phyloP scores from a whole-genome alignment of 2,888 invertebrate genomes.

The Folsomia manolachei region DNA sequence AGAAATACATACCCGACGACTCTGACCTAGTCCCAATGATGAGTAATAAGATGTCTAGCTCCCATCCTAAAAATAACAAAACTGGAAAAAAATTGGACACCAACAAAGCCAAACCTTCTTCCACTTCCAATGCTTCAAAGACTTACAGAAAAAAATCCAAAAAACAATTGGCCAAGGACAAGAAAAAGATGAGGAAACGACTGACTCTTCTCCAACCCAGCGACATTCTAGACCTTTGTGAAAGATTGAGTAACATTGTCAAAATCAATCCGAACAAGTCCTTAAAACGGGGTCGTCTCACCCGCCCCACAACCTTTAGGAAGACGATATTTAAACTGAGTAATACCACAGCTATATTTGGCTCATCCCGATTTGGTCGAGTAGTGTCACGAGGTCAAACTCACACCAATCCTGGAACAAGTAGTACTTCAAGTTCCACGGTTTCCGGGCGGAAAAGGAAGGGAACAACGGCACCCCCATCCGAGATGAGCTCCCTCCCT shows the following conservation, averaged over 20 bases:
- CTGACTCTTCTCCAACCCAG: background rate
- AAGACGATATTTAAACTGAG: background rate
- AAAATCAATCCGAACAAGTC: background rate
- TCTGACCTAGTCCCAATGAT: slow-evolving; percentile 36
- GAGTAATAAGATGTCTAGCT: slow-evolving; percentile 6
- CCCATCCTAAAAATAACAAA: background rate
- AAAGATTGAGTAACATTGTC: background rate
- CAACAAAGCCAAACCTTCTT: background rate
- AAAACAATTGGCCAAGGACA: slow-evolving; percentile 27
- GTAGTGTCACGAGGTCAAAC: background rate
- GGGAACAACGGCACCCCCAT: background rate
- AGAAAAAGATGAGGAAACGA: slow-evolving; percentile 29
- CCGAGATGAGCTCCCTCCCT: background rate
- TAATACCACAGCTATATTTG: background rate
- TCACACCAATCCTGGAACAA: background rate
- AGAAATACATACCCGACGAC: slow-evolving; percentile 49
- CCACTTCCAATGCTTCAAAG: background rate
- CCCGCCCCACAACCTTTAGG: background rate
- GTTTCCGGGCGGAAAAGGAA: background rate
- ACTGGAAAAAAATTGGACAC: background rate
- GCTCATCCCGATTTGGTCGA: too few relatives aligned
- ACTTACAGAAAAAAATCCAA: slow-evolving; percentile 24
- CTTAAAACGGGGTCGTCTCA: background rate
- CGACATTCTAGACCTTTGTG: background rate
- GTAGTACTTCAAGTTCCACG: too few relatives aligned